These are phyloP conservation scores for Ceratina japonica DNA, from an alignment of 1,140 invertebrate genomes.

Conservation along the genomic window DNA sequence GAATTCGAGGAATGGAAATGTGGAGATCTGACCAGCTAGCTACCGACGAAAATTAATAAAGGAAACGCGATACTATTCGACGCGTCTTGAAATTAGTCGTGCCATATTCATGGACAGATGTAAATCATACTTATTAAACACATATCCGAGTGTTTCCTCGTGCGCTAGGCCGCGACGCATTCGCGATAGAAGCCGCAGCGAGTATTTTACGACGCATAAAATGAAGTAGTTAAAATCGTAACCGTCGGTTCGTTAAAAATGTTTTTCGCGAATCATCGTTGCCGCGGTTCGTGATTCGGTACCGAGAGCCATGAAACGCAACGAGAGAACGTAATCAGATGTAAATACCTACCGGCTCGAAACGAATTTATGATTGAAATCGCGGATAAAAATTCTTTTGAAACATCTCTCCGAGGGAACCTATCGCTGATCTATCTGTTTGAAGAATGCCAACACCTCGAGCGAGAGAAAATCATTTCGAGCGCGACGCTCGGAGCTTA, in stretches of 20 bases:
- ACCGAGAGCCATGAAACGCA: no score
- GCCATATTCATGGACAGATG: not conserved
- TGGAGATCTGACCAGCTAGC: not conserved
- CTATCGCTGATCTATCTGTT: not conserved
- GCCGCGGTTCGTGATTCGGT: no score
- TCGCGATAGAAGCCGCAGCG: not conserved
- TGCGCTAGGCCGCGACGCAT: slow-evolving; percentile 1
- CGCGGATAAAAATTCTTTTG: not conserved
- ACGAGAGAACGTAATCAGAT: not conserved
- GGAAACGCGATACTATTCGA: not conserved
- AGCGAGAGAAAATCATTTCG: not conserved
- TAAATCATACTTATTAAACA: not conserved
- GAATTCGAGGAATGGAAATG: not conserved
- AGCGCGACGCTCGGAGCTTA: not conserved
- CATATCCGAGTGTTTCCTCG: not conserved
- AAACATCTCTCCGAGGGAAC: not conserved
- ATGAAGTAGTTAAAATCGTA: not conserved
- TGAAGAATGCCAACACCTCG: not conserved
- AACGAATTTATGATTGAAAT: not conserved
- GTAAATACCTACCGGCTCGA: not conserved
- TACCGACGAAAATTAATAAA: not conserved
- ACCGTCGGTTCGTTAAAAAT: not conserved
- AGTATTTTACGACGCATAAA: slow-evolving; percentile 26
- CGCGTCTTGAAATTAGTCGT: not conserved
- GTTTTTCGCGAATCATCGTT: slow-evolving; percentile 6